Percentiles rank a stretch among this genome's conserved stretches.
These are phyloP conservation scores for Leptopilina drosophilae DNA, from an alignment of 2,888 invertebrate genomes.

Conservation along the genomic window DNA sequence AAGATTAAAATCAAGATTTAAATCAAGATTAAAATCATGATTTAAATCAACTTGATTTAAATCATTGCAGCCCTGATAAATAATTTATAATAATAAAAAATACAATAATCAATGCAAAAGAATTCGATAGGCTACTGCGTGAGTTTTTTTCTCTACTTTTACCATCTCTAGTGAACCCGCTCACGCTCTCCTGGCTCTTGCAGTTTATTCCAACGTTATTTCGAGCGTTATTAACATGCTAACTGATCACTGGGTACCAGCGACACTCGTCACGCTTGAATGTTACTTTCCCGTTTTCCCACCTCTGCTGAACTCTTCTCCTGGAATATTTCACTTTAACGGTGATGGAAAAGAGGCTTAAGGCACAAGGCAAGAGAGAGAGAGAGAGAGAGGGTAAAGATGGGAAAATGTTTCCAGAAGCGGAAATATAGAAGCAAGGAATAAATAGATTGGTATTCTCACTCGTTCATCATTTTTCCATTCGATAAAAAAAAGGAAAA, in stretches of 20 bases:
- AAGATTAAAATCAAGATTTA: too few relatives aligned
- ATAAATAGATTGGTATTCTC: constrained; percentile 18
- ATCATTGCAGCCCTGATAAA: too few relatives aligned
- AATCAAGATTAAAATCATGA: too few relatives aligned
- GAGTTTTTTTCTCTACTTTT: too few relatives aligned
- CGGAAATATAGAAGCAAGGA: constrained; percentile 7
- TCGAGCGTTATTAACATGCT: constrained; percentile 53
- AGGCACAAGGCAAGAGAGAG: not conserved
- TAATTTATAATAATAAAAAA: too few relatives aligned
- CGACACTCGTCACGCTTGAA: constrained; percentile 32
- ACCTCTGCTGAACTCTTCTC: constrained; percentile 14
- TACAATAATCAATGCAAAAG: too few relatives aligned
- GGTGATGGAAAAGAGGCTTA: constrained; percentile 19
- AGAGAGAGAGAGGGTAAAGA: not conserved
- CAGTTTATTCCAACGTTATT: constrained; percentile 51
- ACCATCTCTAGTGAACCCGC: constrained; percentile 32
- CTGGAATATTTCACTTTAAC: constrained; percentile 16
- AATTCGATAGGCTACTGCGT: too few relatives aligned
- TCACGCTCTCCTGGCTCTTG: constrained; percentile 28
- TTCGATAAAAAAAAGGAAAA: too few relatives aligned
- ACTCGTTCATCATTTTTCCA: too few relatives aligned
- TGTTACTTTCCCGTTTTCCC: constrained; percentile 8
- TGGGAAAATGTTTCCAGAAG: constrained; percentile 12
- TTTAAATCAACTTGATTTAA: too few relatives aligned
- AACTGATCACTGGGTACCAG: constrained; percentile 47